Conservation (phyloP, 2,888 invertebrate species). For the Xestia sexstrigata region DNA sequence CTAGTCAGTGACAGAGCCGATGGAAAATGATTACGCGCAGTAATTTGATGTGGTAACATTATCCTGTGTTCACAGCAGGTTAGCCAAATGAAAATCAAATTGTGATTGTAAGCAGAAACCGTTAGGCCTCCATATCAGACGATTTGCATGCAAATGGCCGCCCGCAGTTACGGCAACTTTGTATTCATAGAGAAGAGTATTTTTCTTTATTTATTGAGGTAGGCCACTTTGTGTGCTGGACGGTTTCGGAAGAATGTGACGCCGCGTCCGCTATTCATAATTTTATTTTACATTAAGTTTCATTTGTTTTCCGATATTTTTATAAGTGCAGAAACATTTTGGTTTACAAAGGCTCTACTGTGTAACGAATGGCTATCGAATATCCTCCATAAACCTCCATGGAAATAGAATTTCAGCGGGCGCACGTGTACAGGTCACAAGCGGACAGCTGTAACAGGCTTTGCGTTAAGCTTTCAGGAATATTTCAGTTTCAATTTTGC, state of each 20-base stretch:
- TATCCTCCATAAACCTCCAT: neutral
- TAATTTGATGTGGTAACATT: constrained; percentile 56
- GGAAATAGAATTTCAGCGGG: neutral
- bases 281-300: constrained; percentile 5
- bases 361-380: constrained; percentile 20
- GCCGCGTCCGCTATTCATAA: neutral
- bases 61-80: constrained; percentile 55
- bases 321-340: neutral
- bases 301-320: constrained; percentile 12
- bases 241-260: constrained; percentile 21
- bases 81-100: constrained; percentile 63
- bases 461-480: neutral
- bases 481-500: neutral
- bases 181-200: constrained; percentile 59
- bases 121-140: constrained; percentile 49
- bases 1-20: constrained; percentile 22
- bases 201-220: constrained; percentile 57
- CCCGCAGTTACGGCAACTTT: constrained; percentile 49
- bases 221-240: constrained; percentile 37
- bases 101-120: constrained; percentile 60
- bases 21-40: constrained; percentile 54
- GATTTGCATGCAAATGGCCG: constrained; percentile 61
- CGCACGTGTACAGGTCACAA: constrained; percentile 2
- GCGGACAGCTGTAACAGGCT: neutral
- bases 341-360: constrained; percentile 9